Conservation (phyloP, 2,113 vertebrate genomes). For the Probosciger aterrimus region DNA sequence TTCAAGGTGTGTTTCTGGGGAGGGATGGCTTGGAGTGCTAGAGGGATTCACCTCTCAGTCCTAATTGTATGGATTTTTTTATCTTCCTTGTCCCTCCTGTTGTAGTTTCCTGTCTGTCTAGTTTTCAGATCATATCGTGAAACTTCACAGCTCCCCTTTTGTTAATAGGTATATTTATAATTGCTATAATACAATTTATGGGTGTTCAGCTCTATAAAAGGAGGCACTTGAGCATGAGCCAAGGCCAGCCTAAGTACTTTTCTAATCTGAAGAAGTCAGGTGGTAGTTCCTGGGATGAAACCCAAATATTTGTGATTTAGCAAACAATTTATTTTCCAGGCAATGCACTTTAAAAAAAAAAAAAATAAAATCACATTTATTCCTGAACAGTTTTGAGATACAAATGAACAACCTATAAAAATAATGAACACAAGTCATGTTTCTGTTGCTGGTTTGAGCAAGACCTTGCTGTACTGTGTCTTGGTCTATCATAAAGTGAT, state of each 20-base stretch:
- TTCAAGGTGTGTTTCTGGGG: neutral
- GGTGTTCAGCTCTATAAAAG: neutral
- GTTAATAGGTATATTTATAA: neutral
- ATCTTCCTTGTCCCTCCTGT: neutral
- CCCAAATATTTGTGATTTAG: neutral
- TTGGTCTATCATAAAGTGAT: neutral
- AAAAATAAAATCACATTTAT: neutral
- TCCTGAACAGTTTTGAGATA: neutral
- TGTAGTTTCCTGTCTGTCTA: neutral
- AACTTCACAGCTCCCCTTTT: neutral
- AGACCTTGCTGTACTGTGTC: neutral
- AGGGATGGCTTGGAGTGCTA: neutral
- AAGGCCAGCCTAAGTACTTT: neutral
- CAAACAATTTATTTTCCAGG: neutral
- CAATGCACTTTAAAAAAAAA: neutral
- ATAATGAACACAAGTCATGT: neutral
- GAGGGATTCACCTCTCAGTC: neutral
- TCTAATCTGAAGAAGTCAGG: neutral
- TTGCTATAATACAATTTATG: neutral
- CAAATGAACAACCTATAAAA: neutral
- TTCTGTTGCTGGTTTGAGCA: neutral
- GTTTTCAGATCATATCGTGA: neutral
- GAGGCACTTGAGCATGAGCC: neutral
- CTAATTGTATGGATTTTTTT: neutral
- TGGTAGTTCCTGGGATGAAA: neutral